phyloP scores from a whole-genome alignment of 2,797 vertebrate genomes.

The Eurystomus glaucurus region DNA sequence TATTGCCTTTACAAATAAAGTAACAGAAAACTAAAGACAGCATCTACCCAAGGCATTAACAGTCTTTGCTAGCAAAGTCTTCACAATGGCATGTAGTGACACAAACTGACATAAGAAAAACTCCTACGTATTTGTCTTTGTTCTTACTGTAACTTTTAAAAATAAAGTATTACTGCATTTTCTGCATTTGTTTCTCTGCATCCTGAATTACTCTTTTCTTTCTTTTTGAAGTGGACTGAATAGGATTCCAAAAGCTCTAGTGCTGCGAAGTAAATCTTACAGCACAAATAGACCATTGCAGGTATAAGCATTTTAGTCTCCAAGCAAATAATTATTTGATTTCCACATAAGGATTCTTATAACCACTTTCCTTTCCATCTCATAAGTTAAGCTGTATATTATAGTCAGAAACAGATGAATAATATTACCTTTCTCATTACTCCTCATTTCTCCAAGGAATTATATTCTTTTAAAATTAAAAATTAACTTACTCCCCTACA shows the following conservation, averaged over 20 bases:
- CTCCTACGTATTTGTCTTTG: neutral
- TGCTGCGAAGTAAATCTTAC: neutral
- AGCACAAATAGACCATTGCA: neutral
- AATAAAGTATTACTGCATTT: neutral
- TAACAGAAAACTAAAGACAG: neutral
- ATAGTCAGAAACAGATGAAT: neutral
- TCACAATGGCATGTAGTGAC: neutral
- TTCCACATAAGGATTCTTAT: neutral
- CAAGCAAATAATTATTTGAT: neutral
- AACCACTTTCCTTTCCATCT: neutral
- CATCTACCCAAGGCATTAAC: neutral
- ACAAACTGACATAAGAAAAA: neutral
- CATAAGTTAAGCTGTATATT: neutral
- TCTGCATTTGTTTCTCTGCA: neutral
- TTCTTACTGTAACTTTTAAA: neutral
- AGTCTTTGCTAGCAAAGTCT: neutral
- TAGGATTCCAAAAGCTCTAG: neutral
- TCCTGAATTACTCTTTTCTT: neutral
- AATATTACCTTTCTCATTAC: neutral
- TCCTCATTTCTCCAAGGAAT: neutral
- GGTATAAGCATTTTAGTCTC: neutral
- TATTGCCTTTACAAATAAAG: neutral
- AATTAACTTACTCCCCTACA: neutral
- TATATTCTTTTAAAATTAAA: neutral
- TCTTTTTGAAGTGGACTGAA: neutral